Base-by-base conservation (phyloP, 1,140 invertebrate genomes). In the Penaeus vannamei region DNA sequence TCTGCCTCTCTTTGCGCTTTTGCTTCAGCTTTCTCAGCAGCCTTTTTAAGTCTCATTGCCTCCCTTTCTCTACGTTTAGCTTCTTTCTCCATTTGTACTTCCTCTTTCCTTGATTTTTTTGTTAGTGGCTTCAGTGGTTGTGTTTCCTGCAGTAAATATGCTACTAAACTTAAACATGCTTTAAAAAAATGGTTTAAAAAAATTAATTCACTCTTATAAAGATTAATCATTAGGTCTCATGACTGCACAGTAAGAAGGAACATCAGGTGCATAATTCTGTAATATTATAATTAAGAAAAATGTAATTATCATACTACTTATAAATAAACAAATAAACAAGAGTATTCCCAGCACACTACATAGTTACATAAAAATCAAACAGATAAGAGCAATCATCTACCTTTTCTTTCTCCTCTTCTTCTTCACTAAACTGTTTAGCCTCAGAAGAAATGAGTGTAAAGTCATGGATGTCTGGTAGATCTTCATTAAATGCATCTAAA, bases 21-120 rank as follows among this genome's bases (percentile, higher is more conserved):
- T 59, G 81, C 81, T 32, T 84, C 81, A n/a, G 81, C 81, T 64
- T 84, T 84, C 14, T 84, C 81, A 84, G 29, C 26, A 42, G 81
- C 81, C 29, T 36, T 26, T 84, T 32, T 32, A 36, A 62, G 81
- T 84, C 60, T 32, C 2, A 32, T 32, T 0, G 14, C 60, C 26
- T 84, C 81, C 12, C 81, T 59, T 12, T 36, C 23, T 22, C 36
- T 84, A 17, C 81, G 59, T 22, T 64, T 84, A 22, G 60, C 60
- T 84, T 84, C 61, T 42, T 84, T 84, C 23, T 84, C 60, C 42
- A 62, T 46, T 12, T n/a, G 26, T 14, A 26, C 26, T 26, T 64
- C 42, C 26, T 84, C 81, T 10, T 29, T 20, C 42, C 42, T 76
- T 29, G 42, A 36, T 76, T 76, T 76, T 22, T 36, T 76, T 36